Conservation (phyloP, 1,140 invertebrate genomes). For the Diabrotica virgifera region DNA sequence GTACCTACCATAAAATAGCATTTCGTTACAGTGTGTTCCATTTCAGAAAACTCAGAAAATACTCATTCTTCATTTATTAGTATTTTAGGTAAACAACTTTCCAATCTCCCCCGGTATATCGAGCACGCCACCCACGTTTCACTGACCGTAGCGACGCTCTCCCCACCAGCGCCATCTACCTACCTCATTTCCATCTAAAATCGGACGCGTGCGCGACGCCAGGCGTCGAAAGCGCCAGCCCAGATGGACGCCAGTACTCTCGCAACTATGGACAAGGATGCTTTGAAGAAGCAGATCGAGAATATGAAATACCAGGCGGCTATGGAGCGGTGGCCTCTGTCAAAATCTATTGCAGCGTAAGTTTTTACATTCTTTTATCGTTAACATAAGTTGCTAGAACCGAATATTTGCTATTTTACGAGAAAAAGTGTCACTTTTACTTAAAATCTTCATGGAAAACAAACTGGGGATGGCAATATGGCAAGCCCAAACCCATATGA, state of each 20-base stretch:
- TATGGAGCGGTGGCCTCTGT: constrained; percentile 93
- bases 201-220: constrained; percentile 44
- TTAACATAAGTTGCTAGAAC: not conserved
- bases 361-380: constrained; percentile 49
- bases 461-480: not conserved
- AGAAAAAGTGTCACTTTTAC: too few relatives aligned
- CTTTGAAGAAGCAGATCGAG: constrained; percentile 94
- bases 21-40: too few relatives aligned
- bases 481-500: not conserved
- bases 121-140: too few relatives aligned
- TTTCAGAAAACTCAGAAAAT: too few relatives aligned
- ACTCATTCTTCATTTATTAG: too few relatives aligned
- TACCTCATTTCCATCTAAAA: constrained; percentile 3
- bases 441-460: too few relatives aligned
- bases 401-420: too few relatives aligned
- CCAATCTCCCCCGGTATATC: too few relatives aligned
- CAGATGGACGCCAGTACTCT: constrained; percentile 72
- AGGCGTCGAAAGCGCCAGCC: constrained; percentile 27
- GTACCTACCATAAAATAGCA: too few relatives aligned
- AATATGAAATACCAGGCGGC: constrained; percentile 95
- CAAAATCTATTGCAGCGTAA: constrained; percentile 92
- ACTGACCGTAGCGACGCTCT: not conserved
- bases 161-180: constrained; percentile 24
- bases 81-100: too few relatives aligned
- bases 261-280: constrained; percentile 94